Evolutionary conservation across 2,888 invertebrate genomes (phyloP), one percentile per base, ranked within the genome.

Genomic region (Heliconius hortense): DNA sequence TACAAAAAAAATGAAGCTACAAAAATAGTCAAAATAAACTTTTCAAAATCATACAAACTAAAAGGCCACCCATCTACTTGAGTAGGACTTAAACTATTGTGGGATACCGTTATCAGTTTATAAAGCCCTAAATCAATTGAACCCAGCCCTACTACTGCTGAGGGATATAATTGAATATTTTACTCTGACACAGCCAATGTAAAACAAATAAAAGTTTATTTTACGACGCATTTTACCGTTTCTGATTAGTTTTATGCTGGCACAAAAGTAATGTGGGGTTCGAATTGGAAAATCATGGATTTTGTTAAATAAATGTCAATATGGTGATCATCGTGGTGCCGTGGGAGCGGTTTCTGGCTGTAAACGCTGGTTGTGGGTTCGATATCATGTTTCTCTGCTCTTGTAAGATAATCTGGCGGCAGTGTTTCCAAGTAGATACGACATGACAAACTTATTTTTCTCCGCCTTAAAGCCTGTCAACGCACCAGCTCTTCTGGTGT

Each of bases 201-300:
- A 89, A 87, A 86, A 87, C 78, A 80, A 86, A 89, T 89, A 89
- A 89, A 86, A 81, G 78, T 85, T 84, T 82, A 86, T 85, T 86
- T 87, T 86, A 88, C 84, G 84, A 82, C 83, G 81, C 83, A 83
- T 83, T 83, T 82, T 81, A 81, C 79, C 84, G 66, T 72, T 69
- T 56, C 67, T 72, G 76, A 78, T 78, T 77, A 68, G 64, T 24
- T 26, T 71, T 56, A 78, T 78, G 72, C 72, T 69, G 74, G 78
- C 60, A 48, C 48, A 28, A 15, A 63, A 70, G 31, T 59, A 13
- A n/a, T 56, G 10, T n/a, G 53, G 71, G 71, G 71, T 26, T 21
- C 11, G 28, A 71, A 43, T 43, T 60, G 11, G 21, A 62, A 62
- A 39, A 43, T 60, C 59, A 28, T 26, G 60, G 39, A 26, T 43